Conservation (phyloP, 2,888 invertebrate genomes). For the Perdita meconis region DNA sequence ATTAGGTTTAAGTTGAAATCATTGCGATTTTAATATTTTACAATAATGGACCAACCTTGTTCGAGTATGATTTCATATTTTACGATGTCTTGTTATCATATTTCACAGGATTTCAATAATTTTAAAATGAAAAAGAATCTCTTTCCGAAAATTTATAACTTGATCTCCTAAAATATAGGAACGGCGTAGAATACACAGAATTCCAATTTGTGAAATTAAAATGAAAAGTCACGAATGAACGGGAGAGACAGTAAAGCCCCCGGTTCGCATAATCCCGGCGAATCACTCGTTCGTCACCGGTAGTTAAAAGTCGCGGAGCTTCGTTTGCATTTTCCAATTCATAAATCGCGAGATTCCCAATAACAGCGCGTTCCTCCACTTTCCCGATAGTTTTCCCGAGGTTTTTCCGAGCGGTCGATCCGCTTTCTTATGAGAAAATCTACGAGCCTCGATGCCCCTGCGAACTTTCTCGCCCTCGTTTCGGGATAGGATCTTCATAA, state of each 20-base stretch:
- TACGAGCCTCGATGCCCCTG: constrained; percentile 28
- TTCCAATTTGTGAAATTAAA: not conserved
- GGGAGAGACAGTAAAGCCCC: not conserved
- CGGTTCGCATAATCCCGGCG: not conserved
- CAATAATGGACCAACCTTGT: no score
- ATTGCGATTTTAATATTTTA: no score
- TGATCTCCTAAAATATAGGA: not conserved
- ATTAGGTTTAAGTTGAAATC: no score
- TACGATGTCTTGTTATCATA: no score
- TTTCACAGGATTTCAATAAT: no score
- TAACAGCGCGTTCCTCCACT: constrained; percentile 37
- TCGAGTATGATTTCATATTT: no score
- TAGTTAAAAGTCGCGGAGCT: constrained; percentile 35
- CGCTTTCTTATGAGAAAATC: constrained; percentile 46
- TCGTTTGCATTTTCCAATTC: constrained; percentile 44
- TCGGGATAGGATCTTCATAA: constrained; percentile 48
- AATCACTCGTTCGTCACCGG: constrained; percentile 27
- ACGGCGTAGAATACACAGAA: not conserved
- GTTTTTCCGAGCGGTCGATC: constrained; percentile 16
- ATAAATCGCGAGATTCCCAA: constrained; percentile 49
- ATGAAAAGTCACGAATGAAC: not conserved
- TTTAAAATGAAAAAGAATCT: no score
- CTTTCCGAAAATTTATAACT: not conserved
- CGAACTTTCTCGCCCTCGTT: constrained; percentile 57
- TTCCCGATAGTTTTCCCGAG: constrained; percentile 34